These are phyloP conservation scores for Anser cygnoides DNA, from an alignment of 2,113 vertebrate species.

Conservation along the genomic window DNA sequence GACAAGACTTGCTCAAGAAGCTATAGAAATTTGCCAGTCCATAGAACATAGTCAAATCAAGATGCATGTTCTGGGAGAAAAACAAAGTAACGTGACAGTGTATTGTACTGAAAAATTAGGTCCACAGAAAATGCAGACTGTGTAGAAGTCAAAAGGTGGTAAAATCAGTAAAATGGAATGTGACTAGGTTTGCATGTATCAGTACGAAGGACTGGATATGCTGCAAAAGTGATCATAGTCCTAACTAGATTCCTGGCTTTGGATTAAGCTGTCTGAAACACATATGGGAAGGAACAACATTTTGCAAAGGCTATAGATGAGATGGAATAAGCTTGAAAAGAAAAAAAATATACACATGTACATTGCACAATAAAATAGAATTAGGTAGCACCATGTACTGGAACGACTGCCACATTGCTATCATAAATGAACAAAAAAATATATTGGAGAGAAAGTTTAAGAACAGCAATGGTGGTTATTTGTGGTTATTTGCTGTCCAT, in stretches of 20 bases:
- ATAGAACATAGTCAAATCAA: not conserved
- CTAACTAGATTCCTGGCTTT: not conserved
- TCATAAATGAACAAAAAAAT: not conserved
- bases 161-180: not conserved
- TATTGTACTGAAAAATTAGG: not conserved
- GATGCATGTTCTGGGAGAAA: not conserved
- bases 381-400: not conserved
- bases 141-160: not conserved
- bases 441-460: not conserved
- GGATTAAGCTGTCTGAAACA: not conserved
- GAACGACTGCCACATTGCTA: not conserved
- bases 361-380: not conserved
- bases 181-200: not conserved
- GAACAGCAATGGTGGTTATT: not conserved
- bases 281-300: not conserved
- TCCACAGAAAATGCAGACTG: not conserved
- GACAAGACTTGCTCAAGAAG: not conserved
- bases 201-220: not conserved
- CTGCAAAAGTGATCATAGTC: not conserved
- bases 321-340: not conserved
- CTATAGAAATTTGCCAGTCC: not conserved
- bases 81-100: not conserved
- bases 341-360: not conserved
- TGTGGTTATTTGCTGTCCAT: not conserved
- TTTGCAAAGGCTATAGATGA: not conserved